These are phyloP conservation scores for Triops cancriformis DNA, from an alignment of 1,140 invertebrate species.

Conservation along the genomic window DNA sequence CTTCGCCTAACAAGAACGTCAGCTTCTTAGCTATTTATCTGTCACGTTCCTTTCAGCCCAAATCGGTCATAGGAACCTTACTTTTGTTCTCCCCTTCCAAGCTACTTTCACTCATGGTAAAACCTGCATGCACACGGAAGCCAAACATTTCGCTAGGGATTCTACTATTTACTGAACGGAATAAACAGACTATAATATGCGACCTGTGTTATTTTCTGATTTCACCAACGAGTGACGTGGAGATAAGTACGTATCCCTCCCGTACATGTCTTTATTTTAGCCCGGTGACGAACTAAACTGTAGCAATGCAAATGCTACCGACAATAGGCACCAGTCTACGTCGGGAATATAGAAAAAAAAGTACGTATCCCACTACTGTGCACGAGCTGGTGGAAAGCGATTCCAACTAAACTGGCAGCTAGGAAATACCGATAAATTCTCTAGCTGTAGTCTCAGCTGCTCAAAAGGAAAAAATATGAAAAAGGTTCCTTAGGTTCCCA, in stretches of 20 bases:
- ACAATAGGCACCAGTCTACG: too few species aligned
- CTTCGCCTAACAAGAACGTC: not conserved
- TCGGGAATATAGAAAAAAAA: too few species aligned
- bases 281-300: too few species aligned
- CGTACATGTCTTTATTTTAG: too few species aligned
- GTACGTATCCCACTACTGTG: not conserved
- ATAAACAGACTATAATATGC: not conserved
- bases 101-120: not conserved
- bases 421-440: too few species aligned
- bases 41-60: slow-evolving; percentile 13
- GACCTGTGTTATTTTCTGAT: not conserved
- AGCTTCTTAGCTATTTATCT: not conserved
- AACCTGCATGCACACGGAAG: not conserved
- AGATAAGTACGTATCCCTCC: not conserved
- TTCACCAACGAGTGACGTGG: not conserved
- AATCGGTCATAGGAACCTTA: not conserved
- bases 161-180: not conserved
- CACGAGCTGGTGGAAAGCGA: not conserved
- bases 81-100: not conserved
- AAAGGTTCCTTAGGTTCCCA: too few species aligned
- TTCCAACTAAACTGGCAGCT: too few species aligned
- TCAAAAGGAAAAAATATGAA: too few species aligned
- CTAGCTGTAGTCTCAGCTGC: too few species aligned
- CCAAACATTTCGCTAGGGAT: not conserved
- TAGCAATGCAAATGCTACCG: too few species aligned